Evolutionary conservation across 2,797 vertebrate species (phyloP), one percentile per base, ranked within the genome.

Genomic region (Discoglossus pictus): DNA sequence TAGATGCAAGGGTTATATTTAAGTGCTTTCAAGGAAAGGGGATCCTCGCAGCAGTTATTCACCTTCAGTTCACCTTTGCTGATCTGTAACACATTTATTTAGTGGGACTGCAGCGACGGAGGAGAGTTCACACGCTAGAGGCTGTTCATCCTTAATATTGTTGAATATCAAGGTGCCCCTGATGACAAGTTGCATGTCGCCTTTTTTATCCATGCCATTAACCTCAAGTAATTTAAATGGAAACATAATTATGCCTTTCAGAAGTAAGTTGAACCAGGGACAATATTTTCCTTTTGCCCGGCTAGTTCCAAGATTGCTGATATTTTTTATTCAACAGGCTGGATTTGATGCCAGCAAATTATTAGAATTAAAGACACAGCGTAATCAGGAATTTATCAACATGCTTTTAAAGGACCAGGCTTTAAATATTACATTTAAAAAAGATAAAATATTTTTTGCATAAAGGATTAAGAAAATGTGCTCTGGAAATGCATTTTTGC

Each of bases 201-300:
- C 21, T 53, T 50, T 38, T 25, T 48, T 40, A 16, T 35, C 54
- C 36, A 23, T 23, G 15, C 52, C 51, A 70, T 70, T 70, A 70
- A 70, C 67, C 60, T 63, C 35, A 18, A 42, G 35, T n/a, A 56
- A 63, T 42, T 50, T 31, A 63, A 70, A 63, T 70, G 60, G 67
- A 70, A 55, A 58, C 5, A 50, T 56, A 62, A 70, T 70, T 62
- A 70, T 51, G 23, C 8, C 31, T 16, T 24, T 24, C 43, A 35
- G n/a, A 54, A 70, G 27, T 31, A 31, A 31, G 21, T 50, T 61
- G 48, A 61, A 18, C 43, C 18, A 39, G 6, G 10, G 4, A 15
- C 35, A 50, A 12, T 40, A 10, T 11, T 50, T 59, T 56, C 63
- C 21, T 46, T 23, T 31, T 23, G 24, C 36, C n/a, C 31, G 13